Evolutionary conservation across 2,113 vertebrate species (phyloP), one percentile per base, ranked within the genome.

Genomic region (Callionymus lyra): DNA sequence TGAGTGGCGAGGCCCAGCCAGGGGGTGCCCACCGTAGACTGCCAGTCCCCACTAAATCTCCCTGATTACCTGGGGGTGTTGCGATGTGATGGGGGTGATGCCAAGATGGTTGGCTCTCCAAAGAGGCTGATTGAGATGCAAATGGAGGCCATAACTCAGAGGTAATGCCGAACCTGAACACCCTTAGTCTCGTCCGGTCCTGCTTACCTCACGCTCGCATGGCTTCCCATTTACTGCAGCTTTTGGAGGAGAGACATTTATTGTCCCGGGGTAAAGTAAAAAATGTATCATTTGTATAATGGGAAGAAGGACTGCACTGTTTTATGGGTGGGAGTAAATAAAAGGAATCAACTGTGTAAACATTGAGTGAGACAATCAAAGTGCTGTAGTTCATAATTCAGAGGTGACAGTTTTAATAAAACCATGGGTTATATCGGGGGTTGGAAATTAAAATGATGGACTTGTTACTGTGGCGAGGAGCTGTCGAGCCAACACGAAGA

Each of bases 51-150:
- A 68, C 77, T 87, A 86, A 86, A 87, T 87, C 84, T 86, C 68
- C 69, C 82, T 86, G 81, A 87, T 86, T 84, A 85, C 78, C 66
- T 62, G 72, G 73, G 52, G 63, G 79, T 80, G 82, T 69, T 68
- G 50, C 59, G 40, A 81, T 70, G 84, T 54, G 69, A 72, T 72
- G 82, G 79, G 77, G 81, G 75, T 82, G 73, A 82, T 81, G 72
- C 79, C 46, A 71, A 84, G 87, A 85, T 84, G 88, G 86, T 84
- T 85, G 84, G 85, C 87, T 88, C 89, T 88, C 87, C 84, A 85
- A 87, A 76, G 81, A 77, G 83, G 87, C 88, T 84, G 88, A 92
- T 92, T 88, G 89, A 92, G 92, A 94, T 94, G 91, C 92, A 93
- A 94, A 95, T 94, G 79, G 81, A 40, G 45, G 81, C 65, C 85